phyloP scores from a whole-genome alignment of 2,888 invertebrate species.

The Orgyia antiqua region DNA sequence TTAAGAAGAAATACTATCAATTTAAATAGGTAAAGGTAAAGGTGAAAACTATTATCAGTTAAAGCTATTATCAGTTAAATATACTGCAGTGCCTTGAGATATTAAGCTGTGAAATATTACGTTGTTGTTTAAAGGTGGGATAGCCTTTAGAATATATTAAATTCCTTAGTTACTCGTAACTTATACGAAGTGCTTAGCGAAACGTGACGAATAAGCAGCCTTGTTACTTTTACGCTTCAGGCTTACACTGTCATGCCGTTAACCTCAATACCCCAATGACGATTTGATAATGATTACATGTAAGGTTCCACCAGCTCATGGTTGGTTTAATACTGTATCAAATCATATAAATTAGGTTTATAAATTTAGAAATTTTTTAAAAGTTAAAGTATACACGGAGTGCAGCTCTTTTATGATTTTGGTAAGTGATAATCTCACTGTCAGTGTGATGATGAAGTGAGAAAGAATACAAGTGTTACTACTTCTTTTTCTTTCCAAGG shows the following conservation, averaged over 20 bases:
- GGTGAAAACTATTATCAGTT: not conserved
- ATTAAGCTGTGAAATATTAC: slow-evolving; percentile 17
- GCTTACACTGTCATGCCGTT: slow-evolving; percentile 10
- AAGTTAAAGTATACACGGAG: no score
- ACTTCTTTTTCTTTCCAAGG: no score
- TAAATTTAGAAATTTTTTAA: no score
- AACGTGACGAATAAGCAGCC: slow-evolving; percentile 23
- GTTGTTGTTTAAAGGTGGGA: slow-evolving; percentile 17
- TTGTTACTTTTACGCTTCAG: slow-evolving; percentile 13
- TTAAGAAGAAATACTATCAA: no score
- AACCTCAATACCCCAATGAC: slow-evolving; percentile 14
- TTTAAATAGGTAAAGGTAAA: no score
- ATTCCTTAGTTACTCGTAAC: slow-evolving; percentile 25
- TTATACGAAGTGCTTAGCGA: slow-evolving; percentile 24
- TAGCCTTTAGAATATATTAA: slow-evolving; percentile 27
- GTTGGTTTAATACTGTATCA: no score
- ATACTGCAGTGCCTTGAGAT: slow-evolving; percentile 9
- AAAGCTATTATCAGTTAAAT: slow-evolving; percentile 3
- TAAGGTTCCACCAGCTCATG: no score
- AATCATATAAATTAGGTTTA: no score
- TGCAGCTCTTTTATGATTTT: no score
- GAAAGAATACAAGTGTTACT: no score
- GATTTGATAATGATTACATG: slow-evolving; percentile 3
- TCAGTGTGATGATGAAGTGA: no score
- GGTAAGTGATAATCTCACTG: no score